These are phyloP conservation scores for Oncopeltus fasciatus DNA, from an alignment of 1,140 invertebrate genomes.

Conservation along the genomic window DNA sequence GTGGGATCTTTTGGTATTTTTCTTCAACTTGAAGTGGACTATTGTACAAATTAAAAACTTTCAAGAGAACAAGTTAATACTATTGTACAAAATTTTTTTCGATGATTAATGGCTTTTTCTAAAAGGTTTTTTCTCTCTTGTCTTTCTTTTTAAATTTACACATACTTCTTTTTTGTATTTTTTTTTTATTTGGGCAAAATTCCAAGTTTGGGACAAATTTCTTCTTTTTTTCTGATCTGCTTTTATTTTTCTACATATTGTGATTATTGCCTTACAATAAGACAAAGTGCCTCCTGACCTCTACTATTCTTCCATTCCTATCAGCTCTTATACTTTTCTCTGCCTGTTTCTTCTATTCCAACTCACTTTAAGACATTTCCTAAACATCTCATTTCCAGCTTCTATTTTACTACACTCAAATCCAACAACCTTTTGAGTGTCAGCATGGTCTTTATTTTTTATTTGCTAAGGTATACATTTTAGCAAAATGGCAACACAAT, in stretches of 20 bases:
- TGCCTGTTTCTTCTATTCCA: too few relatives aligned
- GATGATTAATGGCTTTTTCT: not conserved
- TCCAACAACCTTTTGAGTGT: not conserved
- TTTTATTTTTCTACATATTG: not conserved
- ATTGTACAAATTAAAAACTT: slow-evolving; percentile 9
- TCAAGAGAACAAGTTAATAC: not conserved
- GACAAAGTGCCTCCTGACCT: not conserved
- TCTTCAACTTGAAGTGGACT: too few relatives aligned
- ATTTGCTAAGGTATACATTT: not conserved
- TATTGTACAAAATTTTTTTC: slow-evolving; percentile 13
- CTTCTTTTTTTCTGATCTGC: not conserved
- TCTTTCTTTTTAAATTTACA: not conserved
- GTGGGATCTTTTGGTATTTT: too few relatives aligned
- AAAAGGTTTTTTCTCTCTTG: too few relatives aligned
- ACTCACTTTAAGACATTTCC: too few relatives aligned
- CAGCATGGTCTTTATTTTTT: not conserved
- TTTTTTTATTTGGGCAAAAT: not conserved
- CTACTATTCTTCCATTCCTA: not conserved
- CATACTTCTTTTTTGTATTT: too few relatives aligned
- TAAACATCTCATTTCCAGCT: not conserved
- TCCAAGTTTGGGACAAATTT: not conserved
- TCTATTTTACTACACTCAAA: not conserved
- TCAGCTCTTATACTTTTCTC: not conserved
- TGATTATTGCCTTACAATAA: not conserved
- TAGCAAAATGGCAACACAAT: slow-evolving; percentile 18